Evolutionary conservation across 2,797 vertebrate genomes (phyloP), one percentile per base, ranked within the genome.

Genomic region (Serranus cabrilla): DNA sequence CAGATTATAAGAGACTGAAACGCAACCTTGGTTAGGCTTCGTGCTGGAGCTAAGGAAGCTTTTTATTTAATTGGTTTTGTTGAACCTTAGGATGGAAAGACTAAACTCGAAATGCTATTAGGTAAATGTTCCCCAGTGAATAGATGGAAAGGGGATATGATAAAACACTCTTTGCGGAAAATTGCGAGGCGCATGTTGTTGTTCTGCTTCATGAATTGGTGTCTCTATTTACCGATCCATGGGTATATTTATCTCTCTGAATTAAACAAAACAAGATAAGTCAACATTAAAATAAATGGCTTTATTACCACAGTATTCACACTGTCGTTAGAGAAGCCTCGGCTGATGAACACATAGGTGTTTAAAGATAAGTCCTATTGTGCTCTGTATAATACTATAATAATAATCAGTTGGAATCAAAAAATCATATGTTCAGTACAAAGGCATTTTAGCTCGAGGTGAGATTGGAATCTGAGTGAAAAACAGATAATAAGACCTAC

Each of bases 31-130:
- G 21, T 42, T 46, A 13, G 8, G 43, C 27, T 21, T 4, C 20
- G 47, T 1, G 11, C 37, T 45, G 49, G 50, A 49, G 34, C 42
- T 25, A 63, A 47, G 58, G 49, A 63, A 61, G n/a, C 27, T 66
- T 70, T 49, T 82, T 31, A 77, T 80, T 57, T 46, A 46, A 58
- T 78, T 75, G 59, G 46, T 58, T 76, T 60, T 58, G 49, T 51
- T 50, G 54, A 80, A 66, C 52, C 60, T 56, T 16, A 67, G 20
- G 58, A 80, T 52, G 17, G 31, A 59, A 65, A 66, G 40, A 74
- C 43, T 71, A 21, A 71, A 74, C 47, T 55, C 2, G 10, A 70
- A 71, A 43, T 60, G 3, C 50, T 76, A 27, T 68, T 79, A 47
- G 66, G 37, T 73, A 64, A 80, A 73, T 65, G 47, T 59, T 63